Evolutionary conservation across 2,113 vertebrate species (phyloP).

Genomic region (Pomatorhinus ruficollis): DNA sequence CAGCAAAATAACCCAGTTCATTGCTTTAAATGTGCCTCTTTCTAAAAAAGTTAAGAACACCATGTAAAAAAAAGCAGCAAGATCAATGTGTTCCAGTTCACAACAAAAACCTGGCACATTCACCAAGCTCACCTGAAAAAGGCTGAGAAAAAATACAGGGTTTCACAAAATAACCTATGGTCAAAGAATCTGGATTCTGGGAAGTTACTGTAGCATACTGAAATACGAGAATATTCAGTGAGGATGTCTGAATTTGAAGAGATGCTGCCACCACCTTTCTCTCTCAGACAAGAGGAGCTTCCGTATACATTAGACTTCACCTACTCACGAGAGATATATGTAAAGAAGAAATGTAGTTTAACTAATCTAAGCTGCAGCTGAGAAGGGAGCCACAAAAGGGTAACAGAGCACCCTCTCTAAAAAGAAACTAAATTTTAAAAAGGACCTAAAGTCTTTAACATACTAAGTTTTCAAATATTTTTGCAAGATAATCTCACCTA

Average conservation of each 20-base stretch:
- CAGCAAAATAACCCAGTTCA: not conserved
- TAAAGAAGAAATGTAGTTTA: not conserved
- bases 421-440: not conserved
- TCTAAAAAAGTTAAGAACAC: not conserved
- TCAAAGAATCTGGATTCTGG: not conserved
- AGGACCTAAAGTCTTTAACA: not conserved
- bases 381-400: not conserved
- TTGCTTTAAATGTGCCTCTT: not conserved
- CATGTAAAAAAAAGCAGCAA: not conserved
- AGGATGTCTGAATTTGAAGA: not conserved
- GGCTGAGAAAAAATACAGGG: not conserved
- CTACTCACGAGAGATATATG: not conserved
- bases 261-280: not conserved
- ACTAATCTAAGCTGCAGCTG: not conserved
- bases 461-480: not conserved
- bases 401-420: not conserved
- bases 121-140: not conserved
- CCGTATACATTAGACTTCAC: not conserved
- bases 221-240: not conserved
- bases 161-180: not conserved
- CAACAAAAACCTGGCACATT: not conserved
- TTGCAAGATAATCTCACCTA: not conserved
- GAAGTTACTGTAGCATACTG: not conserved
- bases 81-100: accelerated
- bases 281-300: not conserved